phyloP scores from a whole-genome alignment of 2,113 vertebrate genomes.

The Fregetta grallaria region DNA sequence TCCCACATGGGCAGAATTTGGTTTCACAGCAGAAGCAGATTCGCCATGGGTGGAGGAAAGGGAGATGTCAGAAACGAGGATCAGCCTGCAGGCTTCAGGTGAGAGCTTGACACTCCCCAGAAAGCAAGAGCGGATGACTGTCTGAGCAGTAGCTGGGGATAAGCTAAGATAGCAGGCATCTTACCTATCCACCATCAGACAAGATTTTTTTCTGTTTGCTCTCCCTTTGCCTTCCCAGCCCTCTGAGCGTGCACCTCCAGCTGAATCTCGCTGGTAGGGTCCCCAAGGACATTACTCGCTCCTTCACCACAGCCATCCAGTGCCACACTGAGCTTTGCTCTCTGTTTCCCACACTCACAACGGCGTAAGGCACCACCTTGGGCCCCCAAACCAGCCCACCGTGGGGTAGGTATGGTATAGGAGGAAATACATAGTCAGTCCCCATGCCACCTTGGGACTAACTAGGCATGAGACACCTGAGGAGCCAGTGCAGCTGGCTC shows the following conservation, averaged over 20 bases:
- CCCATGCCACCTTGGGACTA: not conserved
- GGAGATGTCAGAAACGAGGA: not conserved
- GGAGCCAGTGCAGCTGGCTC: not conserved
- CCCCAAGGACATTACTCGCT: not conserved
- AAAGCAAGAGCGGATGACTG: not conserved
- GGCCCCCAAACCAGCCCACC: not conserved
- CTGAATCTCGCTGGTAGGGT: not conserved
- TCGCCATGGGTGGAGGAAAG: not conserved
- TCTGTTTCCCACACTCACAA: not conserved
- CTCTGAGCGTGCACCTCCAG: not conserved
- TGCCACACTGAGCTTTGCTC: not conserved
- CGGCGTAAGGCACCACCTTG: accelerated
- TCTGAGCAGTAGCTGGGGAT: not conserved
- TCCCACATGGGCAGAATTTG: not conserved
- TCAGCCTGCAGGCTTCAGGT: not conserved
- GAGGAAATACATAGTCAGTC: not conserved
- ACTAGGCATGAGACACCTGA: not conserved
- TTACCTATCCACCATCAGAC: not conserved
- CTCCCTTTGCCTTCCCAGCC: not conserved
- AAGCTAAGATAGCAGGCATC: not conserved
- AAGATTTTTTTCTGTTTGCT: not conserved
- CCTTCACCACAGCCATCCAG: not conserved
- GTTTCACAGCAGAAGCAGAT: not conserved
- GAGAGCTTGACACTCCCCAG: not conserved
- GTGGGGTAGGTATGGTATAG: not conserved